Evolutionary conservation across 2,113 vertebrate species (phyloP).

Genomic region (Centropus bengalensis): DNA sequence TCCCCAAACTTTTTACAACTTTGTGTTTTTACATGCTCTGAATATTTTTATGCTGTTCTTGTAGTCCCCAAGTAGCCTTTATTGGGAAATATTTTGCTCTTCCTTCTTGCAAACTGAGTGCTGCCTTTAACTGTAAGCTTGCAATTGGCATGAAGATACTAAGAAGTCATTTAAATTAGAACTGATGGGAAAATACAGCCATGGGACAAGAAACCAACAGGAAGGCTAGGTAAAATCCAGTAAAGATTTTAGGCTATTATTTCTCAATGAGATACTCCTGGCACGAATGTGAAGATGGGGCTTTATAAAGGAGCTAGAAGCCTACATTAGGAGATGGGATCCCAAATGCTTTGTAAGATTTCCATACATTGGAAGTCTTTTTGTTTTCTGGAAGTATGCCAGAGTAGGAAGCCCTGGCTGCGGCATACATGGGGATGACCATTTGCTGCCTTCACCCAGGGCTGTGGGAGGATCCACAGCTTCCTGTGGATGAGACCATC

Average conservation of each 20-base stretch:
- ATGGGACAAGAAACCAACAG: not conserved
- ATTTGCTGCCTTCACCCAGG: not conserved
- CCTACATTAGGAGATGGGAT: not conserved
- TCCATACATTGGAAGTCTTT: not conserved
- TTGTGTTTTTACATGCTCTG: not conserved
- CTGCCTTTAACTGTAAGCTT: not conserved
- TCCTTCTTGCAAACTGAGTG: not conserved
- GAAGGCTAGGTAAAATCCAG: not conserved
- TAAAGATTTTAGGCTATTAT: not conserved
- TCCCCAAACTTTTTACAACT: not conserved
- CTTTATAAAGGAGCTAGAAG: not conserved
- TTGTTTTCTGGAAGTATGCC: not conserved
- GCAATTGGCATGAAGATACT: not conserved
- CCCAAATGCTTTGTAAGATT: not conserved
- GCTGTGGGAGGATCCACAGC: not conserved
- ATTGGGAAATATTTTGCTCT: not conserved
- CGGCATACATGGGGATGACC: fast-evolving
- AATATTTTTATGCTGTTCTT: not conserved
- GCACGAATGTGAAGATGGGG: not conserved
- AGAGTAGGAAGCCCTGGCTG: not conserved
- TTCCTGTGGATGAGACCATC: not conserved
- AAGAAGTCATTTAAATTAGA: slow-evolving; percentile 22
- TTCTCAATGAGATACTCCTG: not conserved
- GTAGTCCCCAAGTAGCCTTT: not conserved
- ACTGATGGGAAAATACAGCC: not conserved